phyloP scores from a whole-genome alignment of 2,888 invertebrate species.

The Teleogryllus oceanicus region DNA sequence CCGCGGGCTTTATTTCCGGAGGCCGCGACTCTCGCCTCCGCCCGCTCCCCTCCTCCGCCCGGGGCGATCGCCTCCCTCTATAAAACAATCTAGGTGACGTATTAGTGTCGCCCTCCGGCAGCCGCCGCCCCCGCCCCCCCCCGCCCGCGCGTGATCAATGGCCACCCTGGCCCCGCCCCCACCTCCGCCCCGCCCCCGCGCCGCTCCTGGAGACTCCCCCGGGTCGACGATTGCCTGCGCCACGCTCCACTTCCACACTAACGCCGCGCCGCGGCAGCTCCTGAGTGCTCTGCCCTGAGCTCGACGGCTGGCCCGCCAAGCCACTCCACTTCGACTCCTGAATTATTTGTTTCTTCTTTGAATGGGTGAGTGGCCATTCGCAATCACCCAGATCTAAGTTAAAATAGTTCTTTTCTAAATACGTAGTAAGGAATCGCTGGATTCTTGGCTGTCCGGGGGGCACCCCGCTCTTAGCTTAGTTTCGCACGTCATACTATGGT shows the following conservation, averaged over 20 bases:
- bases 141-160: conserved; percentile 30
- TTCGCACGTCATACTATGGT: no score
- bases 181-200: background rate
- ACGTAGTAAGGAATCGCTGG: no score
- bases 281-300: no score
- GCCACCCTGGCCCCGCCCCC: conserved; percentile 21
- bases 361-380: no score
- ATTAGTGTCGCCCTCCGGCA: conserved; percentile 25
- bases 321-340: no score
- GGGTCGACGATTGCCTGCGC: background rate
- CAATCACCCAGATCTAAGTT: no score
- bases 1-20: background rate
- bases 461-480: no score
- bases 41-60: background rate
- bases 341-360: no score
- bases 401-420: no score
- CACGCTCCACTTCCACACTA: background rate
- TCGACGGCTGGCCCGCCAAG: no score
- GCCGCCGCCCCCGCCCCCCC: background rate
- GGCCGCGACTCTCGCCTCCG: background rate
- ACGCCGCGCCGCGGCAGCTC: background rate
- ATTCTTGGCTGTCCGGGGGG: no score
- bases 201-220: background rate
- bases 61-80: background rate
- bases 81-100: conserved; percentile 30